phyloP scores from a whole-genome alignment of 2,113 vertebrate genomes.

The Ochotona curzoniae region DNA sequence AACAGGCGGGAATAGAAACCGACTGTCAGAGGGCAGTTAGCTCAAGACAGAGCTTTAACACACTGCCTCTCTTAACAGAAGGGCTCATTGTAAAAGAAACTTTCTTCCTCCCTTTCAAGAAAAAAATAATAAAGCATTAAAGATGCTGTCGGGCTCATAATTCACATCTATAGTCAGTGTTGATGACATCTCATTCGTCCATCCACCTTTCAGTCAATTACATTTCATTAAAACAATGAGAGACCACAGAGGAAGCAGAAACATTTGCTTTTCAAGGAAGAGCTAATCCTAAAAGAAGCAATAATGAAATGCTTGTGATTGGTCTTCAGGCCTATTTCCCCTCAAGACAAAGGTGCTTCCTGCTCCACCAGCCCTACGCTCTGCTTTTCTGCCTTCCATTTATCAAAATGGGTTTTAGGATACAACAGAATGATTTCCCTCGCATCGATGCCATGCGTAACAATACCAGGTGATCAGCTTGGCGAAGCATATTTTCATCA shows the following conservation, averaged over 20 bases:
- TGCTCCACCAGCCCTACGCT: background rate
- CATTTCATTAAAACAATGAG: background rate
- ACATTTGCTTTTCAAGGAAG: background rate
- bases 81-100: background rate
- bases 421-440: background rate
- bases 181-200: background rate
- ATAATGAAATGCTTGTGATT: background rate
- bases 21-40: background rate
- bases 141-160: background rate
- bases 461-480: background rate
- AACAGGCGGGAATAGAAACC: background rate
- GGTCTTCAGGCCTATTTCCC: background rate
- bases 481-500: background rate
- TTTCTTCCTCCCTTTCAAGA: background rate
- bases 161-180: background rate
- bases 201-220: background rate
- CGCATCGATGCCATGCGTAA: rapidly evolving
- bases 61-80: background rate
- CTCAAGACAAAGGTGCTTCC: rapidly evolving
- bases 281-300: background rate
- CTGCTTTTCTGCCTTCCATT: no score
- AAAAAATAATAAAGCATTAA: background rate
- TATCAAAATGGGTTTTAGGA: background rate
- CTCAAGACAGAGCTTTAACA: background rate
- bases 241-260: background rate